These are phyloP conservation scores for Calliopsis andreniformis DNA, from an alignment of 1,140 invertebrate species.

Conservation along the genomic window DNA sequence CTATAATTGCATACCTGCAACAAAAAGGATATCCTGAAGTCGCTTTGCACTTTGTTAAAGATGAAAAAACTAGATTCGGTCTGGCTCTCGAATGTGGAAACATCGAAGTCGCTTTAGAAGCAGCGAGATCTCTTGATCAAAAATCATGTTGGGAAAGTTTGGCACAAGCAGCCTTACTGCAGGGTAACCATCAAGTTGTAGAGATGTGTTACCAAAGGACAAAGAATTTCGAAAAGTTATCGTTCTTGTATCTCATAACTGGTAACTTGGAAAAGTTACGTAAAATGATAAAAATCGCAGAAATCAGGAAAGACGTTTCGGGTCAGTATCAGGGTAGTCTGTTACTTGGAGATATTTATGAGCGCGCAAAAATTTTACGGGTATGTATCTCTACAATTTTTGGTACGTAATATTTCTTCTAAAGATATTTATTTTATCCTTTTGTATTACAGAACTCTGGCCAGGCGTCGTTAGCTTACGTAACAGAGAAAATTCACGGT, in stretches of 20 bases:
- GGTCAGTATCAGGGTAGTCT: conserved; percentile 98
- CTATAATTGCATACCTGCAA: conserved; percentile 99
- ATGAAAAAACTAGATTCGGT: conserved; percentile 98
- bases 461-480: conserved; percentile 91
- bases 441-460: conserved; percentile 81
- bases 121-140: conserved; percentile 96
- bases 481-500: conserved; percentile 97
- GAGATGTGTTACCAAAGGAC: conserved; percentile 99
- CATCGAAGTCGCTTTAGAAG: conserved; percentile 97
- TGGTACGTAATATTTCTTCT: conserved; percentile 18
- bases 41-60: conserved; percentile 99
- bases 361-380: conserved; percentile 95
- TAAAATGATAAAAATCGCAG: conserved; percentile 99
- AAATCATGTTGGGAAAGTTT: conserved; percentile 97
- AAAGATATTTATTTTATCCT: neutral
- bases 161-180: conserved; percentile 96
- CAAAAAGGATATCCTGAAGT: conserved; percentile 99
- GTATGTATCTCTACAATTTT: conserved; percentile 77
- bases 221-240: conserved; percentile 99
- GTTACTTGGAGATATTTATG: conserved; percentile 94
- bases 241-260: conserved; percentile 98
- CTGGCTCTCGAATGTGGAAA: conserved; percentile 99
- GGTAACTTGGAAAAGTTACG: conserved; percentile 98
- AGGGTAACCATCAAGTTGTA: conserved; percentile 97
- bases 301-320: conserved; percentile 96